phyloP scores from a whole-genome alignment of 1,140 invertebrate species.

The Lamellibrachia luymesi region DNA sequence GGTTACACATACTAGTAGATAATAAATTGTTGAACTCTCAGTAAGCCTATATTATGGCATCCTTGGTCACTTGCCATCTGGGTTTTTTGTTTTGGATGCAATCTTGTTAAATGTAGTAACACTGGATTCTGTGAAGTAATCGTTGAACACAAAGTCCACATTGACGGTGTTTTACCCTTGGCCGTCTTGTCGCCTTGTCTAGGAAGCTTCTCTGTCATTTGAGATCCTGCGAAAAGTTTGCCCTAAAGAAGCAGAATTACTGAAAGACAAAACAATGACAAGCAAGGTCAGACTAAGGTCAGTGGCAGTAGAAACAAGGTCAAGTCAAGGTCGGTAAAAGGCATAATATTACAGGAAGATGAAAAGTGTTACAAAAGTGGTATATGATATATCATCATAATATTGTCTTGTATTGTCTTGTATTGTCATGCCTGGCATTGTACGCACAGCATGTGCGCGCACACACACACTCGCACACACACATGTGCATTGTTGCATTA shows the following conservation, averaged over 20 bases:
- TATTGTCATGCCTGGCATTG: too few relatives aligned
- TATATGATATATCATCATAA: neutral
- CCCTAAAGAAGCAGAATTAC: slow-evolving; percentile 53
- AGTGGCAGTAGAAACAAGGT: neutral
- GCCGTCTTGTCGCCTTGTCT: neutral
- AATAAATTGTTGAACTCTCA: too few relatives aligned
- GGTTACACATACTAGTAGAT: too few relatives aligned
- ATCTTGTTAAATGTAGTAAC: neutral
- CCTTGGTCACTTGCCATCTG: too few relatives aligned
- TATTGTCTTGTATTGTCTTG: too few relatives aligned
- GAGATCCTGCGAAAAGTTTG: slow-evolving; percentile 54
- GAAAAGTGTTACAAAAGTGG: neutral
- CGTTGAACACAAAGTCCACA: neutral
- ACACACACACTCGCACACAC: too few relatives aligned
- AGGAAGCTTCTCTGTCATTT: slow-evolving; percentile 54
- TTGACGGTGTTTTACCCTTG: neutral
- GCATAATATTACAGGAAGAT: neutral
- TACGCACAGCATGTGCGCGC: too few relatives aligned
- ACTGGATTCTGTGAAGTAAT: neutral
- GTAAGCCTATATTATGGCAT: too few relatives aligned
- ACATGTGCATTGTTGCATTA: too few relatives aligned
- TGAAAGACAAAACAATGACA: slow-evolving; percentile 48
- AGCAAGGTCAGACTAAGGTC: slow-evolving; percentile 55
- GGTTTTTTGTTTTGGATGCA: too few relatives aligned
- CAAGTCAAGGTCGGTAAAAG: neutral